These are phyloP conservation scores for Ecliptopera silaceata DNA, from an alignment of 2,888 invertebrate species.

Conservation along the genomic window DNA sequence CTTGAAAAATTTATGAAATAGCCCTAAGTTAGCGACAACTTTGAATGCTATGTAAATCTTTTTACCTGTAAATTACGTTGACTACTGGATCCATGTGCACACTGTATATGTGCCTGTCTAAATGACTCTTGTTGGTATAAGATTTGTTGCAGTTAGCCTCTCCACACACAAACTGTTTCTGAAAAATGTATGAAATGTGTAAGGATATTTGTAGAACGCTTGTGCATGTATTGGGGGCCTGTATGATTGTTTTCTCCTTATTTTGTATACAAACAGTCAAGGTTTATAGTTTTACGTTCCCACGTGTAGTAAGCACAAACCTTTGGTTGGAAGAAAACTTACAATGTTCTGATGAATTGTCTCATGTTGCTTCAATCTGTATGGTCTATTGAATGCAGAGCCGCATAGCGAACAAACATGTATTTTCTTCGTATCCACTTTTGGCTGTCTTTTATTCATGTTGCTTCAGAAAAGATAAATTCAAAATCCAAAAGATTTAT, in stretches of 20 bases:
- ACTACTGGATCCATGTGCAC: slow-evolving; percentile 63
- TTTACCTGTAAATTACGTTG: slow-evolving; percentile 61
- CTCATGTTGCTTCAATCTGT: slow-evolving; percentile 81
- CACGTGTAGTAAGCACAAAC: slow-evolving; percentile 6
- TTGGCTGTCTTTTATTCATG: slow-evolving; percentile 22
- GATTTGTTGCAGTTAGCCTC: slow-evolving; percentile 83
- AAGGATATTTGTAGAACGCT: too few relatives aligned
- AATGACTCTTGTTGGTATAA: slow-evolving; percentile 84
- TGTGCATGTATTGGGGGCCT: too few relatives aligned
- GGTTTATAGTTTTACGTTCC: neutral
- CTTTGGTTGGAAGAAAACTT: slow-evolving; percentile 43
- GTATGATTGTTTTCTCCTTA: too few relatives aligned
- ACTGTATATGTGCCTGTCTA: slow-evolving; percentile 82
- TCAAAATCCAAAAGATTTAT: too few relatives aligned
- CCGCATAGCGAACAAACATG: slow-evolving; percentile 76
- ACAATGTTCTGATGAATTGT: slow-evolving; percentile 83
- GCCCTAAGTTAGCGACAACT: neutral
- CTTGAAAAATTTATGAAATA: neutral
- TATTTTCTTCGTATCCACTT: slow-evolving; percentile 42
- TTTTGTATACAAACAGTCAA: too few relatives aligned
- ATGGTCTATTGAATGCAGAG: slow-evolving; percentile 76
- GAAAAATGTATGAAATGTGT: slow-evolving; percentile 33
- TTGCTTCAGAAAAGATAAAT: neutral
- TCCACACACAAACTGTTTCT: slow-evolving; percentile 84
- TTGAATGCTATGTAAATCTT: too few relatives aligned